Evolutionary conservation across 2,113 vertebrate species (phyloP), one percentile per base, ranked within the genome.

Genomic region (Sander lucioperca): DNA sequence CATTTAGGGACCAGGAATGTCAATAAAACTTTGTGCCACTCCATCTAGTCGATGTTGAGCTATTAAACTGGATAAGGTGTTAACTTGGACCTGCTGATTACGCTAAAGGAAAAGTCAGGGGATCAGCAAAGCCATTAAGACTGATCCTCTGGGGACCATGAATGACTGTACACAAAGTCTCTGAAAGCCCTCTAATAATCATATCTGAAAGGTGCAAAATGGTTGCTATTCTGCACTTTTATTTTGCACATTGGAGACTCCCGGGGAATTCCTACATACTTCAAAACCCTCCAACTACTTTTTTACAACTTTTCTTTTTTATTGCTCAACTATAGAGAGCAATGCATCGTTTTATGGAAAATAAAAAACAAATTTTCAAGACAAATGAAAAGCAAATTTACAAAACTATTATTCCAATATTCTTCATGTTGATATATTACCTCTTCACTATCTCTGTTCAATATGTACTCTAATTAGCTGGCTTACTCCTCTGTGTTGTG

Each of bases 361-460:
- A 74, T 14, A 33, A 33, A 67, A 30, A 36, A 47, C 19, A 36
- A 0, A 77, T 64, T 73, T 79, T 64, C 72, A 58, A 69, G 33
- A 25, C 58, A 74, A 74, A 84, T 45, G 78, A 81, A 82, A 88
- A 79, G 48, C 78, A 78, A 73, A 83, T 79, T 88, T 82, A 33
- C 72, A 64, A 43, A 69, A 59, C 14, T 47, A 63, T 43, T 23
- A 50, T 47, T 74, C 45, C 63, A 84, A 14, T 64, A 63, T 4
- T 45, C 7, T 15, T 19, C 51, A 76, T 21, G 63, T 30, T 77
- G 79, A 57, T 80, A 5, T 47, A 79, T 57, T 76, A 21, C 50
- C 45, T 62, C 68, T 54, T 58, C 54, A 48, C 33, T 65, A 13
- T 67, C 47, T 2, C 48, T 56, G 11, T 23, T 66, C 54, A 72